Conservation (phyloP, 2,888 invertebrate genomes). For the Cecidostiba fungosa region DNA sequence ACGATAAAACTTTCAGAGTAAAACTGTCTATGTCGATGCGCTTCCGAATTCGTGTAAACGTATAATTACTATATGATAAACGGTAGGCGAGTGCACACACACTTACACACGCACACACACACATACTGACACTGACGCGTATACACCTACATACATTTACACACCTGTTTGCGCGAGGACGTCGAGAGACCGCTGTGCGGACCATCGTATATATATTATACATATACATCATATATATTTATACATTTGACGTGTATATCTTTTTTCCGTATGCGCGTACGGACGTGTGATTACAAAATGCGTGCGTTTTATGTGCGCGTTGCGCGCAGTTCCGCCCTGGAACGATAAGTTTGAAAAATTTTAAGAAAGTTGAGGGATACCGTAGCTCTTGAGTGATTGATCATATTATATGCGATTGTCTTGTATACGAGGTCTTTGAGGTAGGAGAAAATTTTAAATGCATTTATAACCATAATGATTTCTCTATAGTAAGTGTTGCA, state of each 20-base stretch:
- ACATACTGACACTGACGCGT: neutral
- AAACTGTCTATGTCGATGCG: slow-evolving; percentile 55
- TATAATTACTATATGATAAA: slow-evolving; percentile 7
- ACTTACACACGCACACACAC: neutral
- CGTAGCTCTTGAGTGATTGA: neutral
- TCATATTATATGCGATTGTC: neutral
- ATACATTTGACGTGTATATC: slow-evolving; percentile 35
- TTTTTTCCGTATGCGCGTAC: slow-evolving; percentile 14
- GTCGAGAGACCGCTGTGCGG: slow-evolving; percentile 33
- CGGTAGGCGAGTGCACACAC: neutral
- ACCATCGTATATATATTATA: slow-evolving; percentile 13
- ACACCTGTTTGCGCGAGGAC: neutral
- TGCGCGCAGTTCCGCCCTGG: neutral
- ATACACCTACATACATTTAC: neutral
- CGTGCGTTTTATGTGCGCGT: neutral
- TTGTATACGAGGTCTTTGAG: neutral
- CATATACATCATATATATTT: slow-evolving; percentile 33
- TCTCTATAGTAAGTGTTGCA: neutral
- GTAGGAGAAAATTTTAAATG: neutral
- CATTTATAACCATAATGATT: neutral
- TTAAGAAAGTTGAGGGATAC: neutral
- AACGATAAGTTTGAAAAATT: neutral
- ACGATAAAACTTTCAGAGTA: slow-evolving; percentile 48
- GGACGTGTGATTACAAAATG: neutral
- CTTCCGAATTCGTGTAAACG: slow-evolving; percentile 52